Conservation (phyloP, 2,888 invertebrate genomes). For the Lumbricus terrestris region DNA sequence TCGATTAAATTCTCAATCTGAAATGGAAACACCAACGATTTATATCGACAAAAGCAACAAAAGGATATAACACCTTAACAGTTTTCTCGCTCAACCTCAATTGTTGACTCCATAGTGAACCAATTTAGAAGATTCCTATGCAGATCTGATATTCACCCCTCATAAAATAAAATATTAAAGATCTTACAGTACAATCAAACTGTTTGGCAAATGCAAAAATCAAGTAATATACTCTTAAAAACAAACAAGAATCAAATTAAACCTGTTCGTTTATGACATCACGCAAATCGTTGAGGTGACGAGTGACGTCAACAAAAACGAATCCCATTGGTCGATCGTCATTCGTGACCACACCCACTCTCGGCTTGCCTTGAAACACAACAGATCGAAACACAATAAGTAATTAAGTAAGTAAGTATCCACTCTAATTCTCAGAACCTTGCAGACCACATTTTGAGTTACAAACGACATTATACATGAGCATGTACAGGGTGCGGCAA, state of each 20-base stretch:
- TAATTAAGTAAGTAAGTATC: too few relatives aligned
- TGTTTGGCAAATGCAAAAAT: neutral
- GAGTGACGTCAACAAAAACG: slow-evolving; percentile 41
- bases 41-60: neutral
- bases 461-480: too few relatives aligned
- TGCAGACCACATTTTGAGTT: too few relatives aligned
- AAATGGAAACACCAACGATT: neutral
- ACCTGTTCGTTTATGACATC: slow-evolving; percentile 31
- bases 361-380: slow-evolving; percentile 41
- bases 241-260: neutral
- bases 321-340: slow-evolving; percentile 45
- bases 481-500: too few relatives aligned
- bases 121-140: too few relatives aligned
- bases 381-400: neutral
- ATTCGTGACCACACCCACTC: slow-evolving; percentile 45
- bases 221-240: neutral
- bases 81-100: too few relatives aligned
- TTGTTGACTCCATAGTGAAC: too few relatives aligned
- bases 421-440: too few relatives aligned
- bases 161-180: neutral
- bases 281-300: slow-evolving; percentile 18
- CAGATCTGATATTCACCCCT: neutral
- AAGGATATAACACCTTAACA: neutral
- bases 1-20: slow-evolving; percentile 10
- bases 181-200: too few relatives aligned